A percentile compares a stretch with the other conserved stretches of the same genome.
Evolutionary conservation across 2,797 vertebrate genomes (phyloP).

Genomic region (Kryptopterus vitreolus): DNA sequence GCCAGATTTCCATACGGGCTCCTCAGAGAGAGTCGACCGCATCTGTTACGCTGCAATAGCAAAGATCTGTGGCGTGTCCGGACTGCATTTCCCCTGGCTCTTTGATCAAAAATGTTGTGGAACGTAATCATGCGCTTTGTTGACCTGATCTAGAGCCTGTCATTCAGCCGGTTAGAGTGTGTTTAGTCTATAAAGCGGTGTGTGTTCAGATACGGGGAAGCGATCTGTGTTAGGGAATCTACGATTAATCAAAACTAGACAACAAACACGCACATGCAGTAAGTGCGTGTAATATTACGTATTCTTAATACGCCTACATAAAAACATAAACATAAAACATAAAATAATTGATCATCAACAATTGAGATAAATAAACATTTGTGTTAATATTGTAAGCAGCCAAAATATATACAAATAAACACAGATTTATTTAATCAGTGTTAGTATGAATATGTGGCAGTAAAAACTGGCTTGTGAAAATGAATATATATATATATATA

Average conservation of each 20-base stretch:
- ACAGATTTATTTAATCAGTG: neutral
- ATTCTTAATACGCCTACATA: neutral
- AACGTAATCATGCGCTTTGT: conserved; percentile 7
- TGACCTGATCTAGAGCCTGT: conserved; percentile 3
- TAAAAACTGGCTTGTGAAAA: neutral
- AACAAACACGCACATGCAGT: neutral
- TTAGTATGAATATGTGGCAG: neutral
- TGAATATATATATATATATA: too few relatives aligned
- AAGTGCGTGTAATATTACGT: too few relatives aligned
- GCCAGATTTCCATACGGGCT: conserved; percentile 35
- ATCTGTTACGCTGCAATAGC: conserved; percentile 1
- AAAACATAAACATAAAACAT: neutral
- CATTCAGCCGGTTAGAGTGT: conserved; percentile 11
- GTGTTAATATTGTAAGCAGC: neutral
- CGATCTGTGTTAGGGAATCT: neutral
- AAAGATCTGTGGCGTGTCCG: conserved; percentile 15
- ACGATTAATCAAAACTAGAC: neutral
- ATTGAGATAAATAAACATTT: neutral
- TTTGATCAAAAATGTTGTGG: conserved; percentile 17
- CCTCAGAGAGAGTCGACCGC: neutral
- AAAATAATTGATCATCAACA: neutral
- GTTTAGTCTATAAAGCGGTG: conserved; percentile 15
- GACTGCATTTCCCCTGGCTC: conserved; percentile 11
- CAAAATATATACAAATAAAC: neutral
- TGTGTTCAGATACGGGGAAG: neutral